phyloP scores from a whole-genome alignment of 2,888 invertebrate genomes.

The Drosophila phalerata region DNA sequence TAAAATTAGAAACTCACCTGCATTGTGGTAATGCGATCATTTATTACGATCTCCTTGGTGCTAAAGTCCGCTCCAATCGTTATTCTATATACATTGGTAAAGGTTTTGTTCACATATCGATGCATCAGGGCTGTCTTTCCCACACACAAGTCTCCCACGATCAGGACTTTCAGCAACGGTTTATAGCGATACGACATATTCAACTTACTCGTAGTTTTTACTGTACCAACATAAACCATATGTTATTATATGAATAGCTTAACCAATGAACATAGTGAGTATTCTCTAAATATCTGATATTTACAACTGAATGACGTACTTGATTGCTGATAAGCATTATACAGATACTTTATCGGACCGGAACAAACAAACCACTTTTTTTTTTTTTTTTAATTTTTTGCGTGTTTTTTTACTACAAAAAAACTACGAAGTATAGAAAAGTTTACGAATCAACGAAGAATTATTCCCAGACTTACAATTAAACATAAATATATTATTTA shows the following conservation, averaged over 20 bases:
- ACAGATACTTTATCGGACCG: too few species aligned
- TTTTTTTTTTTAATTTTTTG: too few species aligned
- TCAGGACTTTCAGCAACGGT: conserved; percentile 97
- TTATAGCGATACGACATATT: conserved; percentile 90
- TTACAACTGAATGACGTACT: too few species aligned
- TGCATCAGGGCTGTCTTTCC: conserved; percentile 99
- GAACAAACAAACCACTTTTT: too few species aligned
- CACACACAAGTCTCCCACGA: conserved; percentile 98
- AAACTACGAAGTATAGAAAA: too few species aligned
- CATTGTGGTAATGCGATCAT: conserved; percentile 99
- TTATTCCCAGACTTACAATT: too few species aligned
- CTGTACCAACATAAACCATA: not conserved
- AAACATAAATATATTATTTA: too few species aligned
- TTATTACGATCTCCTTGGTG: conserved; percentile 99
- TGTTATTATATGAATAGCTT: not conserved
- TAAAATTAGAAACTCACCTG: conserved; percentile 87
- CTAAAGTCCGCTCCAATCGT: conserved; percentile 99
- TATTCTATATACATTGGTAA: conserved; percentile 99
- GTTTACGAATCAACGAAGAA: too few species aligned
- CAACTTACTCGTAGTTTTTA: not conserved
- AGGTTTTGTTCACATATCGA: conserved; percentile 99
- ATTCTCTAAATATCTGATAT: too few species aligned
- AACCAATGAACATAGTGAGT: too few species aligned
- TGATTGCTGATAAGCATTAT: too few species aligned
- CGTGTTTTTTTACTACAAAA: too few species aligned